These are phyloP conservation scores for Latheticus oryzae DNA, from an alignment of 2,888 invertebrate species.

Conservation along the genomic window DNA sequence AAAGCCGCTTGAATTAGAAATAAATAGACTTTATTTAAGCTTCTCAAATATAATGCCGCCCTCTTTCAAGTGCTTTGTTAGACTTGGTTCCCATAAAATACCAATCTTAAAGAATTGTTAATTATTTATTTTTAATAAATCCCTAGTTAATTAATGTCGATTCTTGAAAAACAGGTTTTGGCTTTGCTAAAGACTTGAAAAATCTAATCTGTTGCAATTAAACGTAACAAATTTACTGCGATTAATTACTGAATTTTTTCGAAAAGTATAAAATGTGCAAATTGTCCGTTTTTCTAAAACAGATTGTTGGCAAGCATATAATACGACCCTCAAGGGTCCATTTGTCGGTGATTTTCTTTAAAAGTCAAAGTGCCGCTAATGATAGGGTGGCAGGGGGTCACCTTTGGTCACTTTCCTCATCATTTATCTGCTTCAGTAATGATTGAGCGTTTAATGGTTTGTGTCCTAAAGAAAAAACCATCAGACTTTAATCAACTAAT, in stretches of 20 bases:
- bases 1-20: conserved; percentile 23
- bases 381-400: conserved; percentile 59
- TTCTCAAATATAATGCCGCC: conserved; percentile 24
- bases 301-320: conserved; percentile 21
- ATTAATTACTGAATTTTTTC: too few relatives aligned
- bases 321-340: conserved; percentile 1
- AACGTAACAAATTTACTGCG: too few relatives aligned
- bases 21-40: conserved; percentile 34
- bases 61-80: conserved; percentile 7
- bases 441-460: conserved; percentile 48
- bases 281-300: conserved; percentile 1
- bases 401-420: conserved; percentile 57
- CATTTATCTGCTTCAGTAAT: conserved; percentile 59
- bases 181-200: too few relatives aligned
- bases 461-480: too few relatives aligned
- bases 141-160: too few relatives aligned
- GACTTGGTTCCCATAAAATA: conserved; percentile 31
- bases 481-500: too few relatives aligned
- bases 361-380: conserved; percentile 61
- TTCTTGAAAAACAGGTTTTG: too few relatives aligned
- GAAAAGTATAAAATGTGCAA: too few relatives aligned
- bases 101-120: too few relatives aligned
- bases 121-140: too few relatives aligned
- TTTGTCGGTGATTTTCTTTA: conserved; percentile 27
- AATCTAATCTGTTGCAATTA: too few relatives aligned